phyloP scores from a whole-genome alignment of 1,140 invertebrate species.

The Mya arenaria region DNA sequence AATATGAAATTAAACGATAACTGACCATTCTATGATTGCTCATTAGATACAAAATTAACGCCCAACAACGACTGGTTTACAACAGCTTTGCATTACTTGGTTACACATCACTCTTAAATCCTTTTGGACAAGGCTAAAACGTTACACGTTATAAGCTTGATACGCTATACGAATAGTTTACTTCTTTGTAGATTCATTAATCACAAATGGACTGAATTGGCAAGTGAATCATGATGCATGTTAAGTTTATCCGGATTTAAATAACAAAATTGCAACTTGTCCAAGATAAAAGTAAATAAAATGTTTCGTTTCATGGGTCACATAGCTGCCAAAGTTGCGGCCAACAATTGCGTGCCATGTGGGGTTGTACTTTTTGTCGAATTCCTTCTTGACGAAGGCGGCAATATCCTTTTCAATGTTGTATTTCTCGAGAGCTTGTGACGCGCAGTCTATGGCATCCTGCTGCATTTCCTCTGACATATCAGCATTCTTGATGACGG shows the following conservation, averaged over 20 bases:
- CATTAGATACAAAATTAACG: too few relatives aligned
- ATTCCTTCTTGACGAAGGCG: slow-evolving; percentile 98
- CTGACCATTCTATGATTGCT: too few relatives aligned
- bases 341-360: slow-evolving; percentile 98
- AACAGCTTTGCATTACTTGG: too few relatives aligned
- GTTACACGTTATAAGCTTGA: too few relatives aligned
- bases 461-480: slow-evolving; percentile 99
- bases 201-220: too few relatives aligned
- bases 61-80: too few relatives aligned
- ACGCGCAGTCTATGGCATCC: slow-evolving; percentile 99
- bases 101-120: too few relatives aligned
- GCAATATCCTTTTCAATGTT: slow-evolving; percentile 99
- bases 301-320: slow-evolving; percentile 97
- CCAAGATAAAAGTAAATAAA: slow-evolving; percentile 89
- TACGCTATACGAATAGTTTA: too few relatives aligned
- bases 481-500: slow-evolving; percentile 99
- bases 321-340: slow-evolving; percentile 96
- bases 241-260: slow-evolving; percentile 71
- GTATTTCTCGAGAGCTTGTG: slow-evolving; percentile 98
- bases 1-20: too few relatives aligned
- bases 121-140: too few relatives aligned
- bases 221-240: too few relatives aligned
- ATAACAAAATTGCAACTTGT: slow-evolving; percentile 68
- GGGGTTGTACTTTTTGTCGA: slow-evolving; percentile 99
- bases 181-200: too few relatives aligned